These are phyloP conservation scores for Cylas formicarius DNA, from an alignment of 1,140 invertebrate genomes.

Conservation along the genomic window DNA sequence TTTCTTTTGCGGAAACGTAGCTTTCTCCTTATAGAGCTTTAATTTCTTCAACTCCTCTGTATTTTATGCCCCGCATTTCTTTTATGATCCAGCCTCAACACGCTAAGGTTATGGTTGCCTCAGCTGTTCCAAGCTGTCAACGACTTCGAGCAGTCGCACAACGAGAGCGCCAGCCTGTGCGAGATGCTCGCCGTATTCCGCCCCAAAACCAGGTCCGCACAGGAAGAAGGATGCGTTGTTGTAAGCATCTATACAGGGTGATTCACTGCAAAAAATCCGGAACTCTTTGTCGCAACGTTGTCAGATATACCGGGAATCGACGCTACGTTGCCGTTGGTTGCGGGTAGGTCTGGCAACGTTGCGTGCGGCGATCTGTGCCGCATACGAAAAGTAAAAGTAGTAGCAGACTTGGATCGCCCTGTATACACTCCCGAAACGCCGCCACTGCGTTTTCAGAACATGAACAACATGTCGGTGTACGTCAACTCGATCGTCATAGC, in stretches of 20 bases:
- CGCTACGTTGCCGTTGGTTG: no score
- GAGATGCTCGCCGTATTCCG: slow-evolving; percentile 23
- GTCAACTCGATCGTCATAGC: slow-evolving; percentile 29
- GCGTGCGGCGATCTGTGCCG: no score
- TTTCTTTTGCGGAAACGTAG: no score
- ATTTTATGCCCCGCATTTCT: slow-evolving; percentile 7
- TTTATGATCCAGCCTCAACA: slow-evolving; percentile 26
- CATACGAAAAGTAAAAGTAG: no score
- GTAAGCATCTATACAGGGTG: slow-evolving; percentile 18
- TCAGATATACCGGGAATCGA: no score
- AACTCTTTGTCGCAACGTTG: no score
- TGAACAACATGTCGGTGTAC: slow-evolving; percentile 25
- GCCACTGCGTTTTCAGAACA: slow-evolving; percentile 27
- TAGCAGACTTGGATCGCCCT: no score
- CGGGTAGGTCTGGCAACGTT: no score
- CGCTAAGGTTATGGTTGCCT: slow-evolving; percentile 26
- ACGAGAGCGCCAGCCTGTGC: slow-evolving; percentile 20
- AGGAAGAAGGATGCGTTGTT: slow-evolving; percentile 17
- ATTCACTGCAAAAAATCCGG: no score
- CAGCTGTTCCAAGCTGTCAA: slow-evolving; percentile 27
- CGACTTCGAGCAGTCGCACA: slow-evolving; percentile 21
- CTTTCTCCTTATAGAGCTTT: no score
- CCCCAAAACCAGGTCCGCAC: slow-evolving; percentile 2
- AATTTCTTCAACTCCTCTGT: neutral
- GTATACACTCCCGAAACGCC: no score